Evolutionary conservation across 2,113 vertebrate species (phyloP).

Genomic region (Girardinichthys multiradiatus): DNA sequence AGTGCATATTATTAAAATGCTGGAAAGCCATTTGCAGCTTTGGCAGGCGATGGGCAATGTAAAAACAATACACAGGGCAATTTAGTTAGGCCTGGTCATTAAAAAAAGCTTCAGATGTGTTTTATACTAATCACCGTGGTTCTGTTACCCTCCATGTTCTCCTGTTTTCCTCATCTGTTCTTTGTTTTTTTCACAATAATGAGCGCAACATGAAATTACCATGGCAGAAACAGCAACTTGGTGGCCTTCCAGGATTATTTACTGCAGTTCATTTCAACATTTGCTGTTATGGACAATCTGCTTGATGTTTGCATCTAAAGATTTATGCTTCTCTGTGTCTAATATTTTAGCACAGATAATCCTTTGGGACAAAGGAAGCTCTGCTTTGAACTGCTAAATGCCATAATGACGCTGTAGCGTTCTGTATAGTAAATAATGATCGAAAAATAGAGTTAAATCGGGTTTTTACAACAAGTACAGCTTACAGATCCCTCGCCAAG

Average conservation of each 20-base stretch:
- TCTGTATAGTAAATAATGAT: background rate
- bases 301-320: constrained; percentile 1
- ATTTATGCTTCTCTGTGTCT: constrained; percentile 1
- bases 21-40: constrained; percentile 38
- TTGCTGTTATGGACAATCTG: background rate
- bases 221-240: constrained; percentile 3
- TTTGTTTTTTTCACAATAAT: background rate
- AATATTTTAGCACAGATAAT: background rate
- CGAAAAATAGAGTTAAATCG: background rate
- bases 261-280: background rate
- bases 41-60: constrained; percentile 43
- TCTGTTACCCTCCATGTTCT: constrained; percentile 38
- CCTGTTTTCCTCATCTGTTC: constrained; percentile 20
- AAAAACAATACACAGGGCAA: constrained; percentile 62
- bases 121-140: constrained; percentile 54
- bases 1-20: constrained; percentile 56
- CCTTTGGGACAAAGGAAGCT: background rate
- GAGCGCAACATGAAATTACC: constrained; percentile 9
- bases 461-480: background rate
- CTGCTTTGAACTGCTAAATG: background rate
- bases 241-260: background rate
- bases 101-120: constrained; percentile 63
- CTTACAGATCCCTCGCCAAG: too few species aligned
- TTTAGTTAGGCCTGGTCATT: constrained; percentile 47
- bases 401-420: background rate